phyloP scores from a whole-genome alignment of 2,113 vertebrate genomes.

The Micronisus gabar region DNA sequence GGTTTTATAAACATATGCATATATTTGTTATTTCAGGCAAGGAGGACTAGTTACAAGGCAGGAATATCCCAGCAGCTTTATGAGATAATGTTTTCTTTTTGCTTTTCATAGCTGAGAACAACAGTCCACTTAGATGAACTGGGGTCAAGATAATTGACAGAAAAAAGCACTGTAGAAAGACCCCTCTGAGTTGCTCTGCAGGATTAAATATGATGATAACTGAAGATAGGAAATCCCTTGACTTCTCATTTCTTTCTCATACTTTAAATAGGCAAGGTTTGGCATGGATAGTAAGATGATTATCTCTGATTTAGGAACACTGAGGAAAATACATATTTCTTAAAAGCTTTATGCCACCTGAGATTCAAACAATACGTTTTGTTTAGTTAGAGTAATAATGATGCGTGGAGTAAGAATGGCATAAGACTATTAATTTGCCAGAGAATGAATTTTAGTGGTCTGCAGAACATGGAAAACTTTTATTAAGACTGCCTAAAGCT shows the following conservation, averaged over 20 bases:
- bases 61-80: background rate
- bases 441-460: background rate
- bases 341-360: background rate
- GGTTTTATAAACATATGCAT: background rate
- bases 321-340: background rate
- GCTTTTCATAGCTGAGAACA: background rate
- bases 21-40: background rate
- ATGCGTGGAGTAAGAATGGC: background rate
- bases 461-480: background rate
- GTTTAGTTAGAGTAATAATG: background rate
- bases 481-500: background rate
- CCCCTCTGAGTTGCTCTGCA: background rate
- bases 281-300: background rate
- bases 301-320: background rate
- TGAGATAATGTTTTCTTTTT: background rate
- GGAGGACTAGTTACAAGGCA: background rate
- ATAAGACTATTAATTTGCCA: background rate
- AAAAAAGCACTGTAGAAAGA: background rate
- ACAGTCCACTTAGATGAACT: background rate
- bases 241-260: background rate
- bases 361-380: background rate
- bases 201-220: background rate
- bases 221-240: background rate
- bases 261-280: background rate
- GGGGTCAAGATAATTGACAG: background rate